These are phyloP conservation scores for Bos taurus DNA, from an alignment of 2,113 vertebrate species.

Conservation along the genomic window ARS-UCD2.0 NC_037330.1:87585501-87586000, in stretches of 20 bases:
- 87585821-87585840: neutral
- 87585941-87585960: neutral
- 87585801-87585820: neutral
- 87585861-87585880: neutral
- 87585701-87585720: neutral
- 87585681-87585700: neutral
- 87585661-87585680: neutral
- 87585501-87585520: neutral
- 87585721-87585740: neutral
- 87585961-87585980: fast-evolving
- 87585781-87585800: neutral
- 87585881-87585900: neutral
- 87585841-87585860: neutral
- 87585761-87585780: neutral
- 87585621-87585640: neutral
- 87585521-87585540: neutral
- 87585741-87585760: neutral
- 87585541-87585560: neutral
- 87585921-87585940: neutral
- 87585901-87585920: no score
- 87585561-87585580: neutral
- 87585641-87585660: neutral
- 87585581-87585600: neutral
- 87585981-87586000: neutral
- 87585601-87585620: neutral